Conservation (phyloP, 2,113 vertebrate species). For the Sinosuthora webbiana region DNA sequence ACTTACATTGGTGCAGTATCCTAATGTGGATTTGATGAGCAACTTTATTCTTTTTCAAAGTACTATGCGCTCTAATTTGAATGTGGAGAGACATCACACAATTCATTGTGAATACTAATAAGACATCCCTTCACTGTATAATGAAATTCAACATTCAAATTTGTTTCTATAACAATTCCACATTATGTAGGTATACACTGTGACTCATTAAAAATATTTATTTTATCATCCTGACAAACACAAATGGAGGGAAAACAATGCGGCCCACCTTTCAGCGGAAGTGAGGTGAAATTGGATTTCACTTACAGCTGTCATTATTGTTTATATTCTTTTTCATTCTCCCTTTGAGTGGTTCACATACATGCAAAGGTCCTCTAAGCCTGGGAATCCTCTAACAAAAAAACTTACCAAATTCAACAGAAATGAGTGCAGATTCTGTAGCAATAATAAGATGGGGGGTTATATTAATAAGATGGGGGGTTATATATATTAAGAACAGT, state of each 20-base stretch:
- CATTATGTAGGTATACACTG: not conserved
- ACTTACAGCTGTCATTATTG: conserved; percentile 27
- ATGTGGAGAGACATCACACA: not conserved
- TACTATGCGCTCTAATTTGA: not conserved
- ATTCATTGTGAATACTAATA: not conserved
- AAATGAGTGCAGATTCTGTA: conserved; percentile 15
- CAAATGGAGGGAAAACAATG: conserved; percentile 16
- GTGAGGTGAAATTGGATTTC: conserved; percentile 37
- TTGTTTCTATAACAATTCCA: not conserved
- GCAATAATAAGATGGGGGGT: not conserved
- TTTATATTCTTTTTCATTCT: conserved; percentile 49
- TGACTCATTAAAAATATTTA: conserved; percentile 48
- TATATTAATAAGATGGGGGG: too few relatives aligned
- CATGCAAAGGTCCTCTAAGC: not conserved
- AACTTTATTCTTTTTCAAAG: not conserved
- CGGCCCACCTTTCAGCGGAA: conserved; percentile 18
- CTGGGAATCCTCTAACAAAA: conserved; percentile 1
- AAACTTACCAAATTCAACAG: conserved; percentile 11
- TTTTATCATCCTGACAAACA: conserved; percentile 14
- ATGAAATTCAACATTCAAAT: conserved; percentile 3
- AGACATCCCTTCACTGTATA: not conserved
- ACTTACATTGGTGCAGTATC: not conserved
- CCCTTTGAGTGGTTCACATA: not conserved
- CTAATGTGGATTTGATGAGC: not conserved
- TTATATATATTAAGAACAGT: not conserved